Evolutionary conservation across 2,888 invertebrate genomes (phyloP), one percentile per base, ranked within the genome.

Genomic region (Ligdia adustata): DNA sequence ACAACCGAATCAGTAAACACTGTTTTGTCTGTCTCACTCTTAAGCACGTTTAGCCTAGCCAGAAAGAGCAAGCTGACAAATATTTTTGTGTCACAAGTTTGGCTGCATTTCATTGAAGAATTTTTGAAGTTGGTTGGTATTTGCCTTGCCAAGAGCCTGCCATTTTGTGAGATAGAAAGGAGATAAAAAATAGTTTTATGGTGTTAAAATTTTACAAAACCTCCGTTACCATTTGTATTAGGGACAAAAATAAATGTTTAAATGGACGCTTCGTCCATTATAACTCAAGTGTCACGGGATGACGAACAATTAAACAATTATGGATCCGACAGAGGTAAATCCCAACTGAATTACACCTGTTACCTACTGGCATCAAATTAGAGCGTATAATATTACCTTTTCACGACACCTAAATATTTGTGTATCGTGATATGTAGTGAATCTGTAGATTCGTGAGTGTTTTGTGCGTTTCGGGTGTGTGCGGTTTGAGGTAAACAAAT

Each of bases 191-290:
- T 89, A 86, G 86, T 89, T 91, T 84, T 90, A 90, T 90, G 90
- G 90, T 91, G 87, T 87, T 89, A 82, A 88, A 82, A 81, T 88
- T 84, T 74, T 76, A 83, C 78, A 78, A 79, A 80, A 84, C 78
- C 81, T 75, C 74, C 73, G 81, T 89, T 88, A 83, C 90, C 88
- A 81, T 87, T 90, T 84, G 71, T 82, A 77, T 77, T 82, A 85
- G 73, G 88, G 82, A 84, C 76, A 80, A 80, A 84, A 90, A 82
- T 87, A 90, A 90, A 91, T 91, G 90, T 90, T 88, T 91, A 91
- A 91, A 97, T 97, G 98, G 98, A 98, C 97, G 97, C 96, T 94
- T 96, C 97, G 96, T 98, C 97, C 95, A 97, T 98, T 93, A 98
- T 98, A 92, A 97, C 97, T 92, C 97, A 97, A 94, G 98, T 97